Conservation (phyloP, 2,888 invertebrate species). For the Caenorhabditis sinica region DNA sequence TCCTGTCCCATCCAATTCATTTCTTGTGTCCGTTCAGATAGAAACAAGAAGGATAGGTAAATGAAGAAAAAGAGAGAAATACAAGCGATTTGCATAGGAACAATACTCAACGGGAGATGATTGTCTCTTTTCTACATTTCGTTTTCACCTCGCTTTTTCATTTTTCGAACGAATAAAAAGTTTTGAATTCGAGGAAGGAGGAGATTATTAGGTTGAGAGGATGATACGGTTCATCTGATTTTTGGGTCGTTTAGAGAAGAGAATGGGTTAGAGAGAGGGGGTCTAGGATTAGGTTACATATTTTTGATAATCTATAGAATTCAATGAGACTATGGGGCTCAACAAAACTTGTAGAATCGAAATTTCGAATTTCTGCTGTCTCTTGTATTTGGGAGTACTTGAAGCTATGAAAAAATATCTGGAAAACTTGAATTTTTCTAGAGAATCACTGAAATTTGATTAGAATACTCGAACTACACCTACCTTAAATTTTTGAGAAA, state of each 20-base stretch:
- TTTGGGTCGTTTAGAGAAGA: slow-evolving; percentile 27
- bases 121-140: slow-evolving; percentile 30
- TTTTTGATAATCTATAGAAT: no score
- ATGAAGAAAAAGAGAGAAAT: background rate
- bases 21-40: slow-evolving; percentile 36
- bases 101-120: slow-evolving; percentile 40
- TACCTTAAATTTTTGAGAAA: no score
- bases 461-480: no score
- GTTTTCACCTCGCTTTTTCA: background rate
- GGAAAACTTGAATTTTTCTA: no score
- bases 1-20: slow-evolving; percentile 31
- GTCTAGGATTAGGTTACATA: no score
- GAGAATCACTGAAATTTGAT: no score
- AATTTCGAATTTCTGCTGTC: no score
- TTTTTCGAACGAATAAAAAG: background rate
- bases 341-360: no score
- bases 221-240: slow-evolving; percentile 34
- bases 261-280: background rate
- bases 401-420: no score
- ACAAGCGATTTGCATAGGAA: slow-evolving; percentile 46
- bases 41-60: background rate
- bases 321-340: no score
- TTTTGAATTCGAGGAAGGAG: background rate
- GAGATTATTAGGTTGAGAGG: slow-evolving; percentile 25
- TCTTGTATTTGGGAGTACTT: no score